These are phyloP conservation scores for Crotalus tigris DNA, from an alignment of 2,113 vertebrate species.

Conservation along the genomic window DNA sequence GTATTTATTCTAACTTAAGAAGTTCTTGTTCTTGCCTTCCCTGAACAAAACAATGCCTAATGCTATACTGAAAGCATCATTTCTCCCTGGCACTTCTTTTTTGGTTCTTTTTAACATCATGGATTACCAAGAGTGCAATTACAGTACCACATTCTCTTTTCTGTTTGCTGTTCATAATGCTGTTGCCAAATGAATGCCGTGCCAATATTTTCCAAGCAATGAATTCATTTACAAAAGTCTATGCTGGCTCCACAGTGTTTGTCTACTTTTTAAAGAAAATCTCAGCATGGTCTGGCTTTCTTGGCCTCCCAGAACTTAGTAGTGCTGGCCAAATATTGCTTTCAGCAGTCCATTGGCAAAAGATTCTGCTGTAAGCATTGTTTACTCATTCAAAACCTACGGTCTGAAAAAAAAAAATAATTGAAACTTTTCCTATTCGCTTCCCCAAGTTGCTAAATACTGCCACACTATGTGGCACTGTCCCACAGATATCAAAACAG, in stretches of 20 bases:
- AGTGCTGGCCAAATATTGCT: neutral
- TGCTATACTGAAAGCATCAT: neutral
- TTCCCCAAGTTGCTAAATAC: neutral
- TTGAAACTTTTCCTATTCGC: neutral
- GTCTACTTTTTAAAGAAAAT: neutral
- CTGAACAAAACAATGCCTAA: neutral
- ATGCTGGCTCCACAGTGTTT: neutral
- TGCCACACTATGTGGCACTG: neutral
- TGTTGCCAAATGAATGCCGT: neutral
- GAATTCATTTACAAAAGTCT: neutral
- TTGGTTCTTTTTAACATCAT: neutral
- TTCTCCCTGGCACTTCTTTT: neutral
- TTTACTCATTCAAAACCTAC: neutral
- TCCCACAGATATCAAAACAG: neutral
- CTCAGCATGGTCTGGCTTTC: neutral
- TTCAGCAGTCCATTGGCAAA: neutral
- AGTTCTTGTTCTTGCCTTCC: neutral
- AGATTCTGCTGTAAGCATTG: neutral
- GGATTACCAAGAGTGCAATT: neutral
- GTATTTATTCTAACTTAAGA: neutral
- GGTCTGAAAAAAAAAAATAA: neutral
- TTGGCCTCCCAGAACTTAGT: neutral
- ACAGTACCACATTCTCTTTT: neutral
- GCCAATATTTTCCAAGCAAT: neutral
- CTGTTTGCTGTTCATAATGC: neutral